These are phyloP conservation scores for Thumatha senex DNA, from an alignment of 2,888 invertebrate species.

Conservation along the genomic window DNA sequence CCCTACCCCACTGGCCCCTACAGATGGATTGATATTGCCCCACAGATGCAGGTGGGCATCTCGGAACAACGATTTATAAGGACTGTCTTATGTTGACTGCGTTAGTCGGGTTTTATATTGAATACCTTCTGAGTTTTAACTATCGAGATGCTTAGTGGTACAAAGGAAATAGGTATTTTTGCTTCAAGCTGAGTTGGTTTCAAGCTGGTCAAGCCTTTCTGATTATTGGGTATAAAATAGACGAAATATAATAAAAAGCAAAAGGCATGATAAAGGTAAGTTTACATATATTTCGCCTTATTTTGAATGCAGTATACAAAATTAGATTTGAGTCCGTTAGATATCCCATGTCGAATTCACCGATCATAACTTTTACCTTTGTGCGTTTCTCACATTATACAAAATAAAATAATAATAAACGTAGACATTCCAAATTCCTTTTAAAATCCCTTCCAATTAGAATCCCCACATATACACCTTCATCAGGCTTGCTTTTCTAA, in stretches of 20 bases:
- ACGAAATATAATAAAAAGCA: too few relatives aligned
- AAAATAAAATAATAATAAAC: too few relatives aligned
- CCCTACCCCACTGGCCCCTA: conserved; percentile 36
- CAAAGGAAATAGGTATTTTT: not conserved
- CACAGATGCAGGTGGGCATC: conserved; percentile 76
- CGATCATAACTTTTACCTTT: too few relatives aligned
- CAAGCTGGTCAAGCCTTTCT: too few relatives aligned
- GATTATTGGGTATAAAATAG: too few relatives aligned
- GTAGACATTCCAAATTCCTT: not conserved
- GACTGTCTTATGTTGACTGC: conserved; percentile 47
- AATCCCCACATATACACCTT: not conserved
- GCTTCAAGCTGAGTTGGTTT: too few relatives aligned
- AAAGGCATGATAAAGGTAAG: too few relatives aligned
- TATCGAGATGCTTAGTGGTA: not conserved
- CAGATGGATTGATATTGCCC: conserved; percentile 79
- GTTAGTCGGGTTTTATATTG: conserved; percentile 14
- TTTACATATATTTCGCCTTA: too few relatives aligned
- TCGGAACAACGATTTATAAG: conserved; percentile 63
- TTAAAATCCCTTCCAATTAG: not conserved
- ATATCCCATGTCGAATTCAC: too few relatives aligned
- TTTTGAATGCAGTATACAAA: too few relatives aligned
- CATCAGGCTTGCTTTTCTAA: conserved; percentile 5
- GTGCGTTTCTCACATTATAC: too few relatives aligned
- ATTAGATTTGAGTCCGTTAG: too few relatives aligned
- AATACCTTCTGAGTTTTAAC: not conserved